Percentiles rank a stretch among this genome's conserved stretches.
These are phyloP conservation scores for Mesoclemmys tuberculata DNA, from an alignment of 2,113 vertebrate species.

Conservation along the genomic window DNA sequence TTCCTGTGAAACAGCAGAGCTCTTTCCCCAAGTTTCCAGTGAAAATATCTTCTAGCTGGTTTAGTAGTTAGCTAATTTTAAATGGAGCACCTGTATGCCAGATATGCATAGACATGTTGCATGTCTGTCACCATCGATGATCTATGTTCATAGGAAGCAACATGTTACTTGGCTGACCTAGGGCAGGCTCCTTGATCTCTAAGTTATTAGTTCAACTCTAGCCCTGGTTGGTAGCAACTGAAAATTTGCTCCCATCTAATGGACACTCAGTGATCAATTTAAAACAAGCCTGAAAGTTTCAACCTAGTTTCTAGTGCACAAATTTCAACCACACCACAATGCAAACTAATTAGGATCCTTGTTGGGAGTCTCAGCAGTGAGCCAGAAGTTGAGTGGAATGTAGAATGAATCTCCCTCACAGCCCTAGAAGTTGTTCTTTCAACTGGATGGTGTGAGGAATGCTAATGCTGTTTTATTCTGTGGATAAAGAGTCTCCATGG, in stretches of 20 bases:
- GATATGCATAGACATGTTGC: not conserved
- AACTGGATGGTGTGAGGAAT: not conserved
- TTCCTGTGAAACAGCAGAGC: not conserved
- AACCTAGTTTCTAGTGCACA: not conserved
- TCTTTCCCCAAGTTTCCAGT: not conserved
- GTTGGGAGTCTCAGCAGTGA: not conserved
- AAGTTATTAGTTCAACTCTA: not conserved
- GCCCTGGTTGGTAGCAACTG: not conserved
- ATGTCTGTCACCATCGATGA: not conserved
- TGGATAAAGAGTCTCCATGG: not conserved
- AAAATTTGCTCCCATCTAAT: not conserved
- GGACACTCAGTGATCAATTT: not conserved
- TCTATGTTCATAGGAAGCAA: not conserved
- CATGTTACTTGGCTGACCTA: not conserved
- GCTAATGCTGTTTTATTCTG: not conserved
- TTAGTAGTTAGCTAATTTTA: constrained; percentile 42
- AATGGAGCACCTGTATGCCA: constrained; percentile 43
- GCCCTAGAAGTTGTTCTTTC: not conserved
- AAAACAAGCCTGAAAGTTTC: not conserved
- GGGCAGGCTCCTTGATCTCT: not conserved
- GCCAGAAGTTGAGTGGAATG: not conserved
- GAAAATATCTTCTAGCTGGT: constrained; percentile 11
- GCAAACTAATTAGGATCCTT: not conserved
- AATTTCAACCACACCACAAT: rapidly evolving
- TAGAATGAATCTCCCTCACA: not conserved